A percentile compares a stretch with the other conserved stretches of the same genome.
phyloP scores from a whole-genome alignment of 2,113 vertebrate genomes.

The Nestor notabilis region DNA sequence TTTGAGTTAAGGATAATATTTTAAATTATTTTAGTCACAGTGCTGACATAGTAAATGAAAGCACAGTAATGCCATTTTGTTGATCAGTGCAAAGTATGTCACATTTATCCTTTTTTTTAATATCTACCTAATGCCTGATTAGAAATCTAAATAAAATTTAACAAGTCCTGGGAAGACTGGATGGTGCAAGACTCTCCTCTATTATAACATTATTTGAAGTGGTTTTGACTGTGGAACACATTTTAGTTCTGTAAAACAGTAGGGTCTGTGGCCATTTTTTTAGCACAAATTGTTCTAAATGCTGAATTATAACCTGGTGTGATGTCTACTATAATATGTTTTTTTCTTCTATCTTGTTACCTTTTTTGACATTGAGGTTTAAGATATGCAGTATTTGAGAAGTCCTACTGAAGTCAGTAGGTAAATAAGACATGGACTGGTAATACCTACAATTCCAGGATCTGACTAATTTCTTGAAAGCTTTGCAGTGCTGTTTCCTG shows the following conservation, averaged over 20 bases:
- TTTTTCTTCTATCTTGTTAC: neutral
- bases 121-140: neutral
- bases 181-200: neutral
- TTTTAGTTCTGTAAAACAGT: neutral
- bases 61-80: constrained; percentile 3
- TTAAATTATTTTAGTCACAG: neutral
- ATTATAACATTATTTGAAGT: neutral
- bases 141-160: constrained; percentile 4
- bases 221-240: neutral
- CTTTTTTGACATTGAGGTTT: neutral
- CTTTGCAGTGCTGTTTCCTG: constrained; percentile 45
- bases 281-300: neutral
- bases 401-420: neutral
- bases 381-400: neutral
- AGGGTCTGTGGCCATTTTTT: neutral
- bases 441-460: constrained; percentile 18
- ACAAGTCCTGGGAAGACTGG: neutral
- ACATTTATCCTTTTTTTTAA: constrained; percentile 41
- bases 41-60: constrained; percentile 18
- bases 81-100: neutral
- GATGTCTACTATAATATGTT: neutral
- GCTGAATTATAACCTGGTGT: neutral
- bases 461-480: constrained; percentile 58
- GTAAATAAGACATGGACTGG: neutral
- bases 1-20: neutral